Base-by-base conservation (phyloP, 1,140 invertebrate genomes). In the Dreissena polymorpha region DNA sequence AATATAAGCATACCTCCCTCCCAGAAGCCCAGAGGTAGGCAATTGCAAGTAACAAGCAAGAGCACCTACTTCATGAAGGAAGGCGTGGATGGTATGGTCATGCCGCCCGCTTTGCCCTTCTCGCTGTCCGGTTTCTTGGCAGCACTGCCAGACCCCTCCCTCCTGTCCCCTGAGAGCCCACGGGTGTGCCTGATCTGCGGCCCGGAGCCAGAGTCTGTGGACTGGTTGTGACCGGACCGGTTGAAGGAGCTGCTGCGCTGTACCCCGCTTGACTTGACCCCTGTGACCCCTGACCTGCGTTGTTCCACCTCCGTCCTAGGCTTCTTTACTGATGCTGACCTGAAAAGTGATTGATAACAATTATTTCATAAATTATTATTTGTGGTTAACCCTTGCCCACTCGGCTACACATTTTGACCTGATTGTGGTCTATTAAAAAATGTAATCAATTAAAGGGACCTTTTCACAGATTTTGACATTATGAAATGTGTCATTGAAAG, bases 41-140 rank as follows among this genome's bases (percentile, higher is more conserved):
- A n/a, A n/a, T 60, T 3, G 21, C 57, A 23, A 29, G 29, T 27
- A 21, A 16, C 25, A 60, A 39, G 6, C 16, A 72, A 2, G 7
- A 29, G 10, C 0, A 78, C 82, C 76, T 85, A 88, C 87, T 87
- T 90, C 79, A 90, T 80, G n/a, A 89, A 83, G 50, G 78, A 82
- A 57, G 89, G 89, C 49, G 89, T 89, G 8, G 73, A 84, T 29
- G 89, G 89, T 25, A 88, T 74, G 10, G 89, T 90, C 13, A 88
- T 55, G 53, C 81, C 78, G 12, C 70, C 57, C 60, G 50, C 80
- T 67, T 53, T 57, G 63, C 78, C 73, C 25, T 64, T 80, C 14
- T 76, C 78, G 55, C 53, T 39, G 51, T 69, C 83, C 53, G 51
- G 51, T 67, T 6, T 21, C 29, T 50, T 76, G 53, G 80, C n/a